Evolutionary conservation across 1,140 invertebrate genomes (phyloP).

Genomic region (Odontomachus brunneus): DNA sequence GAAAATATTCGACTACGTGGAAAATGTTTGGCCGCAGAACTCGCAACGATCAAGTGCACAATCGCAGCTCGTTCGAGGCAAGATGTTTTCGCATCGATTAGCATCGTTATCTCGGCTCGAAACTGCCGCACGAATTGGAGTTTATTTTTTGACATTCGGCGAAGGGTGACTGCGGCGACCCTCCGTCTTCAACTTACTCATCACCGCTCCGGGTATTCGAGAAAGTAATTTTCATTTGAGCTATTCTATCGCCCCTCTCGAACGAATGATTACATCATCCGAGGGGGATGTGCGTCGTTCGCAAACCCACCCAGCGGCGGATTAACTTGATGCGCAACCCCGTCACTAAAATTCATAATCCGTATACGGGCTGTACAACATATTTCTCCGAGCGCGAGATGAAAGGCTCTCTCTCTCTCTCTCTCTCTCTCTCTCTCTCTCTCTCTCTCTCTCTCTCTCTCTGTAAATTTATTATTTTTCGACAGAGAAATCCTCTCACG

Average conservation of each 20-base stretch:
- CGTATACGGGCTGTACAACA: conserved; percentile 48
- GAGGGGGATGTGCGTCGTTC: conserved; percentile 69
- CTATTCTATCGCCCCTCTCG: conserved; percentile 74
- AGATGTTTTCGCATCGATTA: conserved; percentile 4
- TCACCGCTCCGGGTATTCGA: conserved; percentile 67
- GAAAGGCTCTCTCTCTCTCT: neutral
- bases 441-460: too few species aligned
- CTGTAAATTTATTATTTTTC: conserved; percentile 18
- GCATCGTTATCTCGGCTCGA: conserved; percentile 56
- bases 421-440: too few species aligned
- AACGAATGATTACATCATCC: conserved; percentile 79
- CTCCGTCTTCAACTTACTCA: conserved; percentile 67
- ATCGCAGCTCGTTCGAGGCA: neutral
- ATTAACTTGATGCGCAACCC: conserved; percentile 73
- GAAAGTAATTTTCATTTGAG: conserved; percentile 75
- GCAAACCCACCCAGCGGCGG: conserved; percentile 66
- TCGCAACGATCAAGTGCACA: neutral
- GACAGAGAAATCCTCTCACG: neutral
- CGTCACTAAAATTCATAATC: conserved; percentile 74
- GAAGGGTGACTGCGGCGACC: conserved; percentile 49
- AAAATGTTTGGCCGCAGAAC: neutral
- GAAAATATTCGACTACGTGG: conserved; percentile 9
- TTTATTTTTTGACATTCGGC: conserved; percentile 67
- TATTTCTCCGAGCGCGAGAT: conserved; percentile 35
- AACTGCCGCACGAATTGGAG: conserved; percentile 63